Conservation (phyloP, 1,140 invertebrate genomes). For the Venustaconcha ellipsiformis region DNA sequence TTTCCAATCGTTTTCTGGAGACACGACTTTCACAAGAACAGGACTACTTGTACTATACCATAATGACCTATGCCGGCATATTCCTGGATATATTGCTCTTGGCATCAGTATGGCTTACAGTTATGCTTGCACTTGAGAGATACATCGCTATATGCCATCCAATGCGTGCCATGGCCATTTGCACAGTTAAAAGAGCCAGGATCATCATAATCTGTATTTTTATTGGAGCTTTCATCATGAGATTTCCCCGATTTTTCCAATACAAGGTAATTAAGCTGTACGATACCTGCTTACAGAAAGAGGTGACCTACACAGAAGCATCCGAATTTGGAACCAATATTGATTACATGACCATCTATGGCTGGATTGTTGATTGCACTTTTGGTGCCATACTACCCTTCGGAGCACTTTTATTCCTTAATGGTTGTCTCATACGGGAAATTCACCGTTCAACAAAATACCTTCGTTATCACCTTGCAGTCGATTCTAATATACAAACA, state of each 20-base stretch:
- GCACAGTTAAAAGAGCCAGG: slow-evolving; percentile 74
- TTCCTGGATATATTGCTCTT: slow-evolving; percentile 50
- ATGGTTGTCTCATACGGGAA: slow-evolving; percentile 78
- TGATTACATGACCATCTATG: slow-evolving; percentile 74
- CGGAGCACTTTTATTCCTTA: slow-evolving; percentile 77
- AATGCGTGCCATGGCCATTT: slow-evolving; percentile 75
- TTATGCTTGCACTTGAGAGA: slow-evolving; percentile 81
- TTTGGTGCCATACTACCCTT: slow-evolving; percentile 78
- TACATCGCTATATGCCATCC: slow-evolving; percentile 85
- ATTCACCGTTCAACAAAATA: slow-evolving; percentile 71
- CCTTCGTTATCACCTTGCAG: slow-evolving; percentile 59
- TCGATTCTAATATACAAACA: slow-evolving; percentile 48
- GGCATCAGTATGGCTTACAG: slow-evolving; percentile 81
- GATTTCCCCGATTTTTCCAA: slow-evolving; percentile 62
- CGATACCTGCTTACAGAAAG: slow-evolving; percentile 13
- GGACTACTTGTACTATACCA: slow-evolving; percentile 23
- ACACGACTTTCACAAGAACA: slow-evolving; percentile 11
- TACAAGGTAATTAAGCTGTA: slow-evolving; percentile 18
- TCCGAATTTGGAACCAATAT: slow-evolving; percentile 66
- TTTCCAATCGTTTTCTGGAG: slow-evolving; percentile 44
- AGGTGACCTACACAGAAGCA: neutral
- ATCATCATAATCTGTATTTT: slow-evolving; percentile 75
- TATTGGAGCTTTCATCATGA: slow-evolving; percentile 74
- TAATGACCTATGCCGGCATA: slow-evolving; percentile 36
- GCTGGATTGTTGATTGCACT: slow-evolving; percentile 75